phyloP scores from a whole-genome alignment of 2,113 vertebrate genomes.

The Stomatorhinus ivindoensis region DNA sequence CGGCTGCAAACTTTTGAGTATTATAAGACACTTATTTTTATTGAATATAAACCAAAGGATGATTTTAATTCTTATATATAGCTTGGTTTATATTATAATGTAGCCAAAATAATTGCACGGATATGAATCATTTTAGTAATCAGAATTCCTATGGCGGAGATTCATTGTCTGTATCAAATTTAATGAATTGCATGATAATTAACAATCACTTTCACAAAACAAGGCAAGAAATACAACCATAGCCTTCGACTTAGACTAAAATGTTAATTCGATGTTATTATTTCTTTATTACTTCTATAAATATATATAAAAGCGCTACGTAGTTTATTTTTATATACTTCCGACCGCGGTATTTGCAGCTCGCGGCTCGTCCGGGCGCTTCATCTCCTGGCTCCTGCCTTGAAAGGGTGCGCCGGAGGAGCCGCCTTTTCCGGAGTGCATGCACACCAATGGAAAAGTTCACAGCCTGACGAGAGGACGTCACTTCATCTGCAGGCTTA shows the following conservation, averaged over 20 bases:
- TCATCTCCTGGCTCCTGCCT: slow-evolving; percentile 28
- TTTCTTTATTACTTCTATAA: neutral
- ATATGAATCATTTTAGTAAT: neutral
- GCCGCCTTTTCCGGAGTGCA: slow-evolving; percentile 61
- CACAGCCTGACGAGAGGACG: slow-evolving; percentile 58
- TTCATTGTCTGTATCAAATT: neutral
- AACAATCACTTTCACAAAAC: neutral
- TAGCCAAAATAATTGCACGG: neutral
- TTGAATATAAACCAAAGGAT: neutral
- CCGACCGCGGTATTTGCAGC: neutral
- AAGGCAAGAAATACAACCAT: neutral
- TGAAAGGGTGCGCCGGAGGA: slow-evolving; percentile 66
- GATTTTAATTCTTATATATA: neutral
- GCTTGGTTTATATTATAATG: neutral
- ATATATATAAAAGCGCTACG: neutral
- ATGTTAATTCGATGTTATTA: neutral
- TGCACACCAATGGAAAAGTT: slow-evolving; percentile 61
- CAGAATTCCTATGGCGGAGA: neutral
- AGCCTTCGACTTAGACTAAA: neutral
- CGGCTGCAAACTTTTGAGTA: neutral
- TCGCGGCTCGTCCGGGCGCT: neutral
- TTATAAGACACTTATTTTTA: neutral
- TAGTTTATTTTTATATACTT: neutral
- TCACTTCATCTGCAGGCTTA: slow-evolving; percentile 68
- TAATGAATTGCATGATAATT: neutral